Percentiles rank a stretch among this genome's conserved stretches.
Conservation (phyloP, 2,113 vertebrate genomes). For the Hippoglossus stenolepis region DNA sequence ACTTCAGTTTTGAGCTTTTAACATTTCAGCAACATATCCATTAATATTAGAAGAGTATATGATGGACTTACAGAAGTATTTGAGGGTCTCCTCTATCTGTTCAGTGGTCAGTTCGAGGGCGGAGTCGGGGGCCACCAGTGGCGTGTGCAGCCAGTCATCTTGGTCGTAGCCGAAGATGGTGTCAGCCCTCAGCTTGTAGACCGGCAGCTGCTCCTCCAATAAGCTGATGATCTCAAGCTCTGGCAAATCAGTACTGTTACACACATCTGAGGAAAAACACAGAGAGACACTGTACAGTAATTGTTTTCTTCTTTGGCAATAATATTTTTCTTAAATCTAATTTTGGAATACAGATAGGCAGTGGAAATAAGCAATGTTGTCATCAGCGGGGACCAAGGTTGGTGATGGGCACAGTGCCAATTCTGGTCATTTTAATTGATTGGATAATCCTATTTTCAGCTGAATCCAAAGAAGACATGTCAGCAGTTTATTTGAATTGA, state of each 20-base stretch:
- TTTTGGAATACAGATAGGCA: background rate
- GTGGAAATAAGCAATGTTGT: background rate
- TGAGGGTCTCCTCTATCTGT: conserved; percentile 98
- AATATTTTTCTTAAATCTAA: background rate
- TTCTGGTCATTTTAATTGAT: background rate
- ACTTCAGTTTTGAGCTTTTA: background rate
- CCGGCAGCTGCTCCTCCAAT: conserved; percentile 96
- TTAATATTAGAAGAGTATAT: background rate
- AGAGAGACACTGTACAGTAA: conserved; percentile 12
- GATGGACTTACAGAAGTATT: conserved; percentile 94
- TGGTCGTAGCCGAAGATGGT: conserved; percentile 98
- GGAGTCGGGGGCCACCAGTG: conserved; percentile 90
- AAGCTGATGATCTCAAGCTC: conserved; percentile 99
- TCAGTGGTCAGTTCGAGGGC: conserved; percentile 93
- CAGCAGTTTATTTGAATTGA: background rate
- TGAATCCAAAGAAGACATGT: background rate
- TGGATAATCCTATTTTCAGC: background rate
- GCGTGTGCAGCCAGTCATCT: conserved; percentile 98
- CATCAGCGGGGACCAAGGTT: background rate
- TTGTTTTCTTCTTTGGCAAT: background rate
- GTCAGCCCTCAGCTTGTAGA: conserved; percentile 97
- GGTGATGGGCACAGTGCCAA: background rate
- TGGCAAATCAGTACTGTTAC: conserved; percentile 96
- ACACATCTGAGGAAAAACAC: conserved; percentile 88
- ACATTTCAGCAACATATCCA: background rate